Evolutionary conservation across 2,797 vertebrate genomes (phyloP).

Genomic region (Agapornis canus): DNA sequence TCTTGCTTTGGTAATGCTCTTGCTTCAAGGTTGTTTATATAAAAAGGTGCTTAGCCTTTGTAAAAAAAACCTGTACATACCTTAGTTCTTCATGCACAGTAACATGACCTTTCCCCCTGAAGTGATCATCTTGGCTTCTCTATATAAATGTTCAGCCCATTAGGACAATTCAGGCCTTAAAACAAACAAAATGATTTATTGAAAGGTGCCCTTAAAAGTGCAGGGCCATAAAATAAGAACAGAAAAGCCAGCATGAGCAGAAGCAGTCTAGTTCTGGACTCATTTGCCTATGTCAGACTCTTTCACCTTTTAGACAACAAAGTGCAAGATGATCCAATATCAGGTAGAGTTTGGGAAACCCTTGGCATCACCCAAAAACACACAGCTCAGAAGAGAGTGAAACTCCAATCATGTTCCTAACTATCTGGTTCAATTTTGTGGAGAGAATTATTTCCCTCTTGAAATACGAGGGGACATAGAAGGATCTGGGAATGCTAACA

Average conservation of each 20-base stretch:
- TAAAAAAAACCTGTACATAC: not conserved
- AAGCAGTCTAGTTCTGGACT: not conserved
- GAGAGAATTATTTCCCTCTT: not conserved
- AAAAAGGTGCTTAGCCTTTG: not conserved
- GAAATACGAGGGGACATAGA: not conserved
- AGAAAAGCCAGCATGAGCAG: not conserved
- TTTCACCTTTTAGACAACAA: not conserved
- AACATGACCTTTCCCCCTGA: not conserved
- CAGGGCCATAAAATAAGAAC: not conserved
- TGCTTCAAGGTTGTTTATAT: conserved; percentile 22
- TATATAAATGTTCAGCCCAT: not conserved
- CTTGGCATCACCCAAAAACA: not conserved
- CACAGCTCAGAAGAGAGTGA: not conserved
- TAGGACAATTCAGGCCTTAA: not conserved
- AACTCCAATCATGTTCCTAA: not conserved
- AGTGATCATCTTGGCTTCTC: not conserved
- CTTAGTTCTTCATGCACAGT: not conserved
- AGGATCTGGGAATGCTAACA: not conserved
- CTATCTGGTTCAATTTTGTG: not conserved
- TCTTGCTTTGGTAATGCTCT: not conserved
- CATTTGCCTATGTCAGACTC: not conserved
- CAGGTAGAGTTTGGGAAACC: not conserved
- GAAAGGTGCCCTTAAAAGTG: not conserved
- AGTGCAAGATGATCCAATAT: not conserved
- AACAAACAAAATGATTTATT: not conserved